Evolutionary conservation across 2,113 vertebrate genomes (phyloP).

Genomic region (Rattus rattus): DNA sequence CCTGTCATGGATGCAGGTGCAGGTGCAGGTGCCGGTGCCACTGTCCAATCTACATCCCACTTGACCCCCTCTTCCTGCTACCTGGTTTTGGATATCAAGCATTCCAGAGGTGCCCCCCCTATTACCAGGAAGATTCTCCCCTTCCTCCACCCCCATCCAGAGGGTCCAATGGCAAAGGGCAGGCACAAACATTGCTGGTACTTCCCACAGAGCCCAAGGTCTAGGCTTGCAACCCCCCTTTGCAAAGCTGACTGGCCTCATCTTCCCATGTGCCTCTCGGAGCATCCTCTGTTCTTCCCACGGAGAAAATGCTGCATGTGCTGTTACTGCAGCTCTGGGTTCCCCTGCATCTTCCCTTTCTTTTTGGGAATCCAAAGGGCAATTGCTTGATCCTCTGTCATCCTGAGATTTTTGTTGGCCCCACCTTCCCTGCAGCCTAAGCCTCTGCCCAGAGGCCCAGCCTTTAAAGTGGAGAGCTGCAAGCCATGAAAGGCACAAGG

Average conservation of each 20-base stretch:
- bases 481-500: background rate
- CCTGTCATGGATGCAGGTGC: too few relatives aligned
- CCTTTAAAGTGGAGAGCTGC: background rate
- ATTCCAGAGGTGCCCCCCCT: background rate
- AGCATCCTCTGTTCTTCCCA: background rate
- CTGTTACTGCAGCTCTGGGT: accelerated
- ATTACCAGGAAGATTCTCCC: background rate
- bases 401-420: background rate
- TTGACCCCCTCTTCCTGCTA: accelerated
- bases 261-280: background rate
- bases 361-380: background rate
- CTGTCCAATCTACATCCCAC: accelerated
- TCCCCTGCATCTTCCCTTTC: background rate
- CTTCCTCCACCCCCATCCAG: accelerated
- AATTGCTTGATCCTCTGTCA: background rate
- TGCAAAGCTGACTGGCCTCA: background rate
- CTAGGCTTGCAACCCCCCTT: background rate
- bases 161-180: background rate
- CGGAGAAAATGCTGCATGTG: background rate
- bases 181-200: accelerated
- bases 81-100: background rate
- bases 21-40: too few relatives aligned
- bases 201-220: accelerated
- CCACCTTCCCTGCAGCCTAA: background rate
- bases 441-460: background rate